Conservation (phyloP, 2,888 invertebrate genomes). For the Stratiomys singularior region DNA sequence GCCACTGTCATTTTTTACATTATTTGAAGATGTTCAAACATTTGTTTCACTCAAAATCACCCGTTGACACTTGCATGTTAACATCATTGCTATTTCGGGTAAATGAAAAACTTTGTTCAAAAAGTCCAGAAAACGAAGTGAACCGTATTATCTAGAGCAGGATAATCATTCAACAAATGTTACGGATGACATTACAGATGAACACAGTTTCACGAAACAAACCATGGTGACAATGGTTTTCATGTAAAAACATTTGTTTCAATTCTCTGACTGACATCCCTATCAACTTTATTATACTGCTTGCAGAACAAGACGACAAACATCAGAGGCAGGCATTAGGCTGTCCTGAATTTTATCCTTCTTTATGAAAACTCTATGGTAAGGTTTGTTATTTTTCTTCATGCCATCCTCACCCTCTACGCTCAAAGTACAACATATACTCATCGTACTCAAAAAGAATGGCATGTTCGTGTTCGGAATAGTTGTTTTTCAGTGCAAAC, state of each 20-base stretch:
- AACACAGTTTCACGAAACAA: neutral
- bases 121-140: neutral
- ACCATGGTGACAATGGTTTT: slow-evolving; percentile 10
- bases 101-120: too few relatives aligned
- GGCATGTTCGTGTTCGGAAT: slow-evolving; percentile 16
- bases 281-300: slow-evolving; percentile 8
- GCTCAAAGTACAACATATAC: too few relatives aligned
- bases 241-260: slow-evolving; percentile 9
- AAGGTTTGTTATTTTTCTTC: too few relatives aligned
- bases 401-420: too few relatives aligned
- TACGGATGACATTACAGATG: slow-evolving; percentile 6
- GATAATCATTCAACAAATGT: slow-evolving; percentile 18
- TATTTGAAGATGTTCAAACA: too few relatives aligned
- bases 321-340: neutral
- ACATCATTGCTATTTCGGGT: too few relatives aligned
- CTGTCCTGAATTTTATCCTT: too few relatives aligned
- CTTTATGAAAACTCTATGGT: too few relatives aligned
- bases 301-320: neutral
- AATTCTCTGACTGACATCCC: slow-evolving; percentile 8
- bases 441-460: neutral
- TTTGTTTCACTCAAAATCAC: too few relatives aligned
- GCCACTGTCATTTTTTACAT: too few relatives aligned
- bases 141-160: neutral
- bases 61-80: too few relatives aligned
- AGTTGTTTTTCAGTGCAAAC: neutral